phyloP scores from a whole-genome alignment of 2,888 invertebrate species.

The Erannis defoliaria region DNA sequence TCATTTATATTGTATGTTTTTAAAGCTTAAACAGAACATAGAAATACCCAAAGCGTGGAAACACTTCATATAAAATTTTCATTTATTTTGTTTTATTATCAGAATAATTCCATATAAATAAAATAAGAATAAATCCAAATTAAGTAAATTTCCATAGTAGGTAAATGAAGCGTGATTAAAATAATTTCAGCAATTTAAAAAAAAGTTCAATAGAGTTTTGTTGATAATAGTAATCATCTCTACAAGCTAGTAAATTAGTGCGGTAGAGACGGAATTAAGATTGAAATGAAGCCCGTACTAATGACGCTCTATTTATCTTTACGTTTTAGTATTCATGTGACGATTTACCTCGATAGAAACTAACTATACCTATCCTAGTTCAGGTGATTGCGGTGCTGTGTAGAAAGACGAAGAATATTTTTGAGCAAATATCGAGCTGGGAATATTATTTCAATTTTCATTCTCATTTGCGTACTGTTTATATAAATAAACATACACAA shows the following conservation, averaged over 20 bases:
- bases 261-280: not conserved
- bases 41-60: too few species aligned
- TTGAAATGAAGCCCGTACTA: constrained; percentile 23
- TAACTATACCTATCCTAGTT: not conserved
- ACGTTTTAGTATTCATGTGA: constrained; percentile 31
- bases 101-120: too few species aligned
- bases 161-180: too few species aligned
- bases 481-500: too few species aligned
- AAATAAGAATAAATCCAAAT: too few species aligned
- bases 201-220: not conserved
- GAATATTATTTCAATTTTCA: not conserved
- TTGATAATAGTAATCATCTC: not conserved
- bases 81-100: too few species aligned
- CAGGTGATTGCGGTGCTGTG: not conserved
- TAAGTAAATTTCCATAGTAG: too few species aligned
- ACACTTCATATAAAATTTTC: too few species aligned
- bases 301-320: constrained; percentile 28
- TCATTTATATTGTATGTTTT: too few species aligned
- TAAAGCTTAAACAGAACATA: too few species aligned
- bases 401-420: not conserved
- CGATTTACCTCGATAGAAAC: constrained; percentile 14
- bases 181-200: not conserved
- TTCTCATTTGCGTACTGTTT: not conserved
- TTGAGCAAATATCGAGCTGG: not conserved
- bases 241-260: not conserved